These are phyloP conservation scores for Pteropus alecto DNA, from an alignment of 2,113 vertebrate genomes.

Conservation along the genomic window DNA sequence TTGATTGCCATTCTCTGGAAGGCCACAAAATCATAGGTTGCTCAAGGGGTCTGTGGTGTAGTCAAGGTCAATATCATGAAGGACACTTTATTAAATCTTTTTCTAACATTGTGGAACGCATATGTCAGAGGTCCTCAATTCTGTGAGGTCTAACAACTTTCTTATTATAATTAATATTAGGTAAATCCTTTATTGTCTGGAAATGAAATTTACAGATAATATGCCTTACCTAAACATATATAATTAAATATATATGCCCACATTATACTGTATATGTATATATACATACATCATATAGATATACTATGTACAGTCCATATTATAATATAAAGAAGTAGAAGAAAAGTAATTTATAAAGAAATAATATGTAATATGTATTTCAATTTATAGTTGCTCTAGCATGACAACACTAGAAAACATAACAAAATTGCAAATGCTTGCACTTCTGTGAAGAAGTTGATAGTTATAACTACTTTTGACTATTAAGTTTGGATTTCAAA, in stretches of 20 bases:
- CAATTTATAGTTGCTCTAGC: not conserved
- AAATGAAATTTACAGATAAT: conserved; percentile 3
- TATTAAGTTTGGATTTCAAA: not conserved
- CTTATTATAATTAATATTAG: not conserved
- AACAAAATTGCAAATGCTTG: not conserved
- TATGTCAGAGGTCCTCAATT: not conserved
- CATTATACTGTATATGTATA: not conserved
- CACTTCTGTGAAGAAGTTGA: not conserved
- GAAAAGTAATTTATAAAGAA: not conserved
- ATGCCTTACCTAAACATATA: not conserved
- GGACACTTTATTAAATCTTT: not conserved
- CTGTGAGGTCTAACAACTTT: not conserved
- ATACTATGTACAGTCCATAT: not conserved
- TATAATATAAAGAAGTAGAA: not conserved
- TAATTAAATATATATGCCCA: not conserved
- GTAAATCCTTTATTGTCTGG: not conserved
- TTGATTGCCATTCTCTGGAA: not conserved
- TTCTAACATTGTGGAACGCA: not conserved
- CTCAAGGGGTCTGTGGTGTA: not conserved
- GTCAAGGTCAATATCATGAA: not conserved
- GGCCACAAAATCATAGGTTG: not conserved
- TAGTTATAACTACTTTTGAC: not conserved
- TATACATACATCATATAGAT: not conserved
- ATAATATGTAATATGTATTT: not conserved
- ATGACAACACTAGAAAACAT: not conserved